A percentile compares a stretch with the other conserved stretches of the same genome.
Conservation (phyloP, 37 sponge, comb jelly and placozoan genomes). For the Halichondria panicea region DNA sequence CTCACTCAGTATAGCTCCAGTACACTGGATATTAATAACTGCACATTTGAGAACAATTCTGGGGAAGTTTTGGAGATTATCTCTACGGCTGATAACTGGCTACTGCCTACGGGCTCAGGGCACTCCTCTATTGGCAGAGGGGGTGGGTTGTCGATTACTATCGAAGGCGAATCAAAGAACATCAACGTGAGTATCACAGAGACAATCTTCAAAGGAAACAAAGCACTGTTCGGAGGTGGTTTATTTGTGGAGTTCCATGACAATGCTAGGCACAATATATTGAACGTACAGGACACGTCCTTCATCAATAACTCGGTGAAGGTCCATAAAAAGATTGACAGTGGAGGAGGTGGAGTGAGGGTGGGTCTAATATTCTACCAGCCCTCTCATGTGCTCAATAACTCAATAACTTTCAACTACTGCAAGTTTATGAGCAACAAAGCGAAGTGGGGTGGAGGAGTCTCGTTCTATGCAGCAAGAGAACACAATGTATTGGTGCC, state of each 20-base stretch:
- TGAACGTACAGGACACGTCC: not conserved
- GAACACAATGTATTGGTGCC: not conserved
- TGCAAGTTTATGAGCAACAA: conserved; percentile 44
- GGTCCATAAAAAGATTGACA: conserved; percentile 4
- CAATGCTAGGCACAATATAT: conserved; percentile 7
- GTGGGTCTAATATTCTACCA: conserved; percentile 18
- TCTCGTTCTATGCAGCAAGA: conserved; percentile 36
- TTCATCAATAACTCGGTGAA: conserved; percentile 9
- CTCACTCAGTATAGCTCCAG: no score
- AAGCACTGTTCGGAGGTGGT: conserved; percentile 57
- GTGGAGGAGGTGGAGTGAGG: conserved; percentile 47
- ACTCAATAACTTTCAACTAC: conserved; percentile 19
- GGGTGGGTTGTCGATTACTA: conserved; percentile 49
- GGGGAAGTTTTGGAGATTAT: no score
- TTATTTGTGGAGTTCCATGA: conserved; percentile 42
- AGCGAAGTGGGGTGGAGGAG: conserved; percentile 63
- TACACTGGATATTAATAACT: no score
- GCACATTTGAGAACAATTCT: no score
- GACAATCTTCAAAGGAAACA: conserved; percentile 38
- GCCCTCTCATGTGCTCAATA: not conserved
- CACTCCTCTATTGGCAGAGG: conserved; percentile 60
- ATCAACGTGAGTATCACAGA: conserved; percentile 23
- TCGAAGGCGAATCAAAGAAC: conserved; percentile 28
- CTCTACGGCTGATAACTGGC: no score
- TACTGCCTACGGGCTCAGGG: no score